These are phyloP conservation scores for Bothrops jararaca DNA, from an alignment of 2,113 vertebrate species.

Conservation along the genomic window DNA sequence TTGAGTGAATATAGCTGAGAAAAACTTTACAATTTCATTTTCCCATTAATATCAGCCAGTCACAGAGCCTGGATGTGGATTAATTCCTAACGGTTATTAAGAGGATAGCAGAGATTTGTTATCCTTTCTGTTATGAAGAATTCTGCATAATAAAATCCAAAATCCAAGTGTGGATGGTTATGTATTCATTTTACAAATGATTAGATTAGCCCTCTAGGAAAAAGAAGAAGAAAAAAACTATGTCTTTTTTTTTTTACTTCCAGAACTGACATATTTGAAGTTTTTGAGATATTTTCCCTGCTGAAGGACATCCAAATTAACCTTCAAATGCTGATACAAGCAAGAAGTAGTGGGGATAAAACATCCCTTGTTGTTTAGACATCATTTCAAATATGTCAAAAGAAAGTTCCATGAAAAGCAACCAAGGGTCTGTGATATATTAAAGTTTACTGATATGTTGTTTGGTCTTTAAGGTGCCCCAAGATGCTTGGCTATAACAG, in stretches of 20 bases:
- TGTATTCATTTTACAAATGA: background rate
- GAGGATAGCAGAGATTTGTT: background rate
- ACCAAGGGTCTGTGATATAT: background rate
- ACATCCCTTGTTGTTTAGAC: background rate
- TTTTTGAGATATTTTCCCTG: background rate
- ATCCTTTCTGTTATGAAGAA: background rate
- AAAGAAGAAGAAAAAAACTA: background rate
- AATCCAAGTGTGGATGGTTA: background rate
- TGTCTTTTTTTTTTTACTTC: background rate
- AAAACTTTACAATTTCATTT: background rate
- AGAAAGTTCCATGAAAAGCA: background rate
- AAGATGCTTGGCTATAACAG: background rate
- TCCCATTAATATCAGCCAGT: background rate
- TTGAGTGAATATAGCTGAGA: background rate
- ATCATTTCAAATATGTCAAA: background rate
- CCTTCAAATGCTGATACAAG: background rate
- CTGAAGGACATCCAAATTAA: background rate
- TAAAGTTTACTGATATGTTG: background rate
- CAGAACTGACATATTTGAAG: background rate
- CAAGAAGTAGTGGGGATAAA: background rate
- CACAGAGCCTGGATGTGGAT: background rate
- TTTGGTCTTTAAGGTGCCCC: background rate
- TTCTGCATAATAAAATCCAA: background rate
- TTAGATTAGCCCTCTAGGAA: background rate
- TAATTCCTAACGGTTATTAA: background rate